phyloP scores from a whole-genome alignment of 2,797 vertebrate species.

The Glyptemys insculpta region DNA sequence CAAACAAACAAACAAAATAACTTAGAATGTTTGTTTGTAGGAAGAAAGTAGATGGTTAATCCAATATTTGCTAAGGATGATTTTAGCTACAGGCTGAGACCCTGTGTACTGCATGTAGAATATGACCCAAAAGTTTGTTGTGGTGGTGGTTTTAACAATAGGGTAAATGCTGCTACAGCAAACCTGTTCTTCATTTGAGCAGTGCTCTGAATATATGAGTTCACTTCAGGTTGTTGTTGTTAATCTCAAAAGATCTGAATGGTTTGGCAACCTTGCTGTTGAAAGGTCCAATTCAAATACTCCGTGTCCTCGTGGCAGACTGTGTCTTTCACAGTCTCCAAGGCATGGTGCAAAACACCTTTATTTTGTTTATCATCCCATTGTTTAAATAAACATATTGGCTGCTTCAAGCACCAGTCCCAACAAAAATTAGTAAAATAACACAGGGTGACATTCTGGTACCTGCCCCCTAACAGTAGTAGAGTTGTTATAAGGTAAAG shows the following conservation, averaged over 20 bases:
- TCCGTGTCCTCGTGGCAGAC: neutral
- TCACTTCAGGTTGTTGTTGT: neutral
- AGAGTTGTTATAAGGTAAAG: neutral
- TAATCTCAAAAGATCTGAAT: neutral
- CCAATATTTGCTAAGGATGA: conserved; percentile 32
- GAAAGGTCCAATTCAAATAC: neutral
- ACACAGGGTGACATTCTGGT: neutral
- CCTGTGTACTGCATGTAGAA: neutral
- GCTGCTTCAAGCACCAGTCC: neutral
- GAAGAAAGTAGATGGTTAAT: conserved; percentile 25
- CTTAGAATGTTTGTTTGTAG: conserved; percentile 33
- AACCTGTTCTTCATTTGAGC: conserved; percentile 6
- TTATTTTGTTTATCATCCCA: neutral
- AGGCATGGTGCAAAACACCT: neutral
- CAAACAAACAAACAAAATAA: neutral
- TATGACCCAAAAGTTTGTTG: conserved; percentile 35
- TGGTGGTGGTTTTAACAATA: neutral
- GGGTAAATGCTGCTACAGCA: neutral
- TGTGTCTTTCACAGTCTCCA: neutral
- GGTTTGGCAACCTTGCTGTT: neutral
- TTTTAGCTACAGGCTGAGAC: neutral
- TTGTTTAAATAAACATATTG: neutral
- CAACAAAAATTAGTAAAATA: neutral
- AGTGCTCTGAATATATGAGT: neutral
- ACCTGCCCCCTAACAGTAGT: neutral